Evolutionary conservation across 2,113 vertebrate species (phyloP).

Genomic region (Typhlomys cinereus): DNA sequence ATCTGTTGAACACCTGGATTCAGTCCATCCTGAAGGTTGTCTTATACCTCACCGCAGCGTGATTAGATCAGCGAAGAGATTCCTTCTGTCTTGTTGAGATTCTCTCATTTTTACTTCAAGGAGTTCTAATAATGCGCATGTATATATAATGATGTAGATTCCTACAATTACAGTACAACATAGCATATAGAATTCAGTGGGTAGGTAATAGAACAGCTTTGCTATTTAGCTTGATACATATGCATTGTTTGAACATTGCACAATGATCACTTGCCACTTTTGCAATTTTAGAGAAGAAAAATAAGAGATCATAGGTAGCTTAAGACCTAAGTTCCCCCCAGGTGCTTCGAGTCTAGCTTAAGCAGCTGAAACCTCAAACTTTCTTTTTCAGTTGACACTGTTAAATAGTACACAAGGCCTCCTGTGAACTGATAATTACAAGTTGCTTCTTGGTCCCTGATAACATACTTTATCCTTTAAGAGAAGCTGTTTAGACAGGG

Average conservation of each 20-base stretch:
- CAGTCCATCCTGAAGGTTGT: not conserved
- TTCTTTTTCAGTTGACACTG: slow-evolving; percentile 44
- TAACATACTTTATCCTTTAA: slow-evolving; percentile 25
- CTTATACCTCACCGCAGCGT: not conserved
- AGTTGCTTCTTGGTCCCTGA: slow-evolving; percentile 20
- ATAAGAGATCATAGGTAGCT: not conserved
- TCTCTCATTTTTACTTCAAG: not conserved
- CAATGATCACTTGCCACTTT: not conserved
- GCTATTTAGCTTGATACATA: not conserved
- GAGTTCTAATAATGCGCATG: not conserved
- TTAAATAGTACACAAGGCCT: slow-evolving; percentile 34
- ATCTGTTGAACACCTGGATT: not conserved
- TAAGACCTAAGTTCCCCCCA: not conserved
- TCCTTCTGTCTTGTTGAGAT: not conserved
- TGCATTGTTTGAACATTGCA: slow-evolving; percentile 18
- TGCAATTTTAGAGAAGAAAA: slow-evolving; percentile 41
- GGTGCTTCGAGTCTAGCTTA: not conserved
- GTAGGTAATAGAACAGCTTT: not conserved
- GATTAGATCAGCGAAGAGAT: not conserved
- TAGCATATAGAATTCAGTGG: not conserved
- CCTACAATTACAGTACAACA: not conserved
- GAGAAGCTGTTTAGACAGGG: slow-evolving; percentile 42
- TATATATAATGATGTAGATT: not conserved
- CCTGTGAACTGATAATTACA: slow-evolving; percentile 39
- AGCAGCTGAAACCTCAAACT: not conserved